Percentiles rank a stretch among this genome's conserved stretches.
phyloP scores from a whole-genome alignment of 1,140 invertebrate species.

The Drosophila repleta region DNA sequence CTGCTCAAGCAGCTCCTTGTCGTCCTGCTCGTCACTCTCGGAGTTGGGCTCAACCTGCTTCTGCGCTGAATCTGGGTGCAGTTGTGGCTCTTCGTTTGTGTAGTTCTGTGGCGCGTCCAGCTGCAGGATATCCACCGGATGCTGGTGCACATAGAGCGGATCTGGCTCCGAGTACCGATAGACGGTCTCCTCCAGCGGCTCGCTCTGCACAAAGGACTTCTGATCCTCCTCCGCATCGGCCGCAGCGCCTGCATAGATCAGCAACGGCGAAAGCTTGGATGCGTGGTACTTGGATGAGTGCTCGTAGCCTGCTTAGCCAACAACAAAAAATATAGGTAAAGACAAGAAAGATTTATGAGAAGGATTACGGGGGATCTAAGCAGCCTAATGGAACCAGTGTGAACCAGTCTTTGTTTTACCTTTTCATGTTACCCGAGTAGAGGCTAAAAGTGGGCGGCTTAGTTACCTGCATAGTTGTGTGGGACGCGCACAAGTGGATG shows the following conservation, averaged over 20 bases:
- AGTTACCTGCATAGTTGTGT: conserved; percentile 50
- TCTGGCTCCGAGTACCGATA: conserved; percentile 83
- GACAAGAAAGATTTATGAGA: not conserved
- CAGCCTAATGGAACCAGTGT: too few relatives aligned
- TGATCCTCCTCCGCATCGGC: conserved; percentile 38
- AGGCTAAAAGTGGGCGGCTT: not conserved
- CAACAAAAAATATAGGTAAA: not conserved
- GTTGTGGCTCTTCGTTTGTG: conserved; percentile 3
- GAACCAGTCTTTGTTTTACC: too few relatives aligned
- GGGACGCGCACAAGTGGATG: conserved; percentile 39
- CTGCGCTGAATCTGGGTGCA: not conserved
- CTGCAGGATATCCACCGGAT: conserved; percentile 57
- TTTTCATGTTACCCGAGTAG: too few relatives aligned
- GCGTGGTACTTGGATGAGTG: conserved; percentile 44
- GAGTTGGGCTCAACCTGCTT: not conserved
- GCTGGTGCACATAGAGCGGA: conserved; percentile 78
- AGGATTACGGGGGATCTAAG: too few relatives aligned
- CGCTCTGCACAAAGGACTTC: conserved; percentile 74
- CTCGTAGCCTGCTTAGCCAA: conserved; percentile 12
- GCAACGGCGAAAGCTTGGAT: conserved; percentile 59
- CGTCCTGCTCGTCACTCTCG: not conserved
- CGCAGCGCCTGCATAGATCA: conserved; percentile 61
- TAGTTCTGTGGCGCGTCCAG: conserved; percentile 34
- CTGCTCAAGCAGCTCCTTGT: not conserved
- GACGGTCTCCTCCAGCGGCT: conserved; percentile 67